Base-by-base conservation (phyloP, 2,888 invertebrate genomes). In the Autographa pulchrina region DNA sequence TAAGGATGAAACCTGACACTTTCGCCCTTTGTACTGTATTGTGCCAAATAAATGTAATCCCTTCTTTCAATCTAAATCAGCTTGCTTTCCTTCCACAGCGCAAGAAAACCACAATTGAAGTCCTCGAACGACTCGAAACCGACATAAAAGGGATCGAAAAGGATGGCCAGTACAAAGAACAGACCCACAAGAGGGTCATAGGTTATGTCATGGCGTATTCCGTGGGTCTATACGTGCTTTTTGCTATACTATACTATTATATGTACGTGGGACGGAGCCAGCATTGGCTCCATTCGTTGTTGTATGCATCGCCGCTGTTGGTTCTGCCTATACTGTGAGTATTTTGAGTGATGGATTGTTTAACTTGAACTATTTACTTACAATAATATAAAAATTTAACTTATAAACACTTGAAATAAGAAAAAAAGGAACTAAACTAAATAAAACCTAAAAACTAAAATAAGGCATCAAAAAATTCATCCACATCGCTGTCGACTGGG, bases 251-350 rank as follows among this genome's bases (percentile, higher is more conserved):
- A 38, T 97, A 98, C 90, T 97, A 98, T 90, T 98, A 98, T 89
- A 98, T 98, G 93, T 97, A 97, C 84, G 98, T 97, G 81, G 98
- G 98, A 75, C 97, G 98, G 72, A 97, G 97, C 68, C 97, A 97
- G 83, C 87, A 92, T 65, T 97, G 98, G 95, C 94, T 97, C 76
- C 97, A 98, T 82, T 97, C 97, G 73, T 88, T 98, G 68, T 94
- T 98, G 77, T 98, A 98, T 90, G 97, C 98, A 16, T 96, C 97
- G 70, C 98, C 98, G 20, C 93, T 99, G 67, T 92, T 99, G 35
- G 94, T 98, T 67, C 97, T 99, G 87, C 98, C 99, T 67, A 88
- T 98, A 70, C 89, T 99, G 99, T 99, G 94, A 98, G 98, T 96
- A 68, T 52, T 58, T 64, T 38, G 32, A 32, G 7, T 32, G 32